A percentile compares a stretch with the other conserved stretches of the same genome.
Conservation (phyloP, 2,113 vertebrate species). For the Motacilla tschutschensis region DNA sequence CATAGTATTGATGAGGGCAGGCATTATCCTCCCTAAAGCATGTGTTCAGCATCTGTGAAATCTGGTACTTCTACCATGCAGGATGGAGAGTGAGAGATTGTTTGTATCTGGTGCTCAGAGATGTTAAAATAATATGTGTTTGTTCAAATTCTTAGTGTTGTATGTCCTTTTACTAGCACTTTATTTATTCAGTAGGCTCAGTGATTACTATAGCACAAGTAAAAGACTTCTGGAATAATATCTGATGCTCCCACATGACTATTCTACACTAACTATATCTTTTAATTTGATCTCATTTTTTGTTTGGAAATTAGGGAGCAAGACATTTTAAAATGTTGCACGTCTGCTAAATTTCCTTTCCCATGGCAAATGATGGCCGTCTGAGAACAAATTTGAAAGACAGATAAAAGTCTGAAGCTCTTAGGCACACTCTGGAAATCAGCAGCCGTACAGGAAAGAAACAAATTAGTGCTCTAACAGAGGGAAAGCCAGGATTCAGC, state of each 20-base stretch:
- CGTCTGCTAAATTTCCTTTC: background rate
- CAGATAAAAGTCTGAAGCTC: background rate
- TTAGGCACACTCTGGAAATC: background rate
- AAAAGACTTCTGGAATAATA: background rate
- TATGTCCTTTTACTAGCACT: fast-evolving
- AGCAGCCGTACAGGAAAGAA: background rate
- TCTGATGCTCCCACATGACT: background rate
- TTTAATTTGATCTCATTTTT: background rate
- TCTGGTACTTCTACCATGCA: background rate
- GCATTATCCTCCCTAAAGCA: background rate
- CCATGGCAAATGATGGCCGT: background rate
- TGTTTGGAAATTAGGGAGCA: background rate
- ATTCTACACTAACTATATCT: background rate
- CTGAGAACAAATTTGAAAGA: background rate
- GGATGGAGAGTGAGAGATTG: background rate
- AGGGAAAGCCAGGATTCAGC: background rate
- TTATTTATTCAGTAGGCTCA: background rate
- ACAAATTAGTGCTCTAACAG: background rate
- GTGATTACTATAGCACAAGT: background rate
- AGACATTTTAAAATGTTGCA: background rate
- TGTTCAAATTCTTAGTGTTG: background rate
- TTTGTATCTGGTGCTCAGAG: background rate
- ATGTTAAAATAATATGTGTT: background rate
- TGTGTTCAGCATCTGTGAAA: background rate
- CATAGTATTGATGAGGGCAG: background rate